Conservation (phyloP, 2,797 vertebrate genomes). For the Eurystomus glaucurus region DNA sequence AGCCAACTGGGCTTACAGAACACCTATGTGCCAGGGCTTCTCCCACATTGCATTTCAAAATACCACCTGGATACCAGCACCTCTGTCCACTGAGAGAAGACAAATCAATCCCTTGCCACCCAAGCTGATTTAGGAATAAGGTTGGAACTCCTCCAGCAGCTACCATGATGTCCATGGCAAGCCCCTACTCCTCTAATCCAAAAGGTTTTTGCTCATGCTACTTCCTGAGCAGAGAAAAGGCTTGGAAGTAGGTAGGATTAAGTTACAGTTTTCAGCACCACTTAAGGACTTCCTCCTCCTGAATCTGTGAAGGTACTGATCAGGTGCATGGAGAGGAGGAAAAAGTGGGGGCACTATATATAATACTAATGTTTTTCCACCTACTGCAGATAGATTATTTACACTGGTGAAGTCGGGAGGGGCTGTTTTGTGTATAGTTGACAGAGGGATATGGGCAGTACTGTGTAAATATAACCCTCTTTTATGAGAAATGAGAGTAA, state of each 20-base stretch:
- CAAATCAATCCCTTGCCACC: background rate
- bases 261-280: background rate
- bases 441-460: background rate
- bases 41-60: background rate
- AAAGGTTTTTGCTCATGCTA: background rate
- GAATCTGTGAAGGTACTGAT: background rate
- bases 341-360: background rate
- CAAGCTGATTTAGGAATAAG: background rate
- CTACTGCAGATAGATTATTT: background rate
- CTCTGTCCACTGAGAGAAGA: fast-evolving
- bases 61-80: background rate
- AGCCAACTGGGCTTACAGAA: background rate
- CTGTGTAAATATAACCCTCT: background rate
- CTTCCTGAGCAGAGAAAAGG: background rate
- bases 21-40: fast-evolving
- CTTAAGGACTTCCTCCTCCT: background rate
- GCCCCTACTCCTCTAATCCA: background rate
- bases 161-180: background rate
- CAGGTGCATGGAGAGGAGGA: background rate
- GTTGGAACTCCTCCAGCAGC: background rate
- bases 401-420: background rate
- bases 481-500: background rate
- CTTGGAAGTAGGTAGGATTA: background rate
- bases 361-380: background rate
- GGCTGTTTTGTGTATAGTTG: background rate